A percentile compares a stretch with the other conserved stretches of the same genome.
Conservation (phyloP, 2,888 invertebrate genomes). For the Eupithecia subfuscata region DNA sequence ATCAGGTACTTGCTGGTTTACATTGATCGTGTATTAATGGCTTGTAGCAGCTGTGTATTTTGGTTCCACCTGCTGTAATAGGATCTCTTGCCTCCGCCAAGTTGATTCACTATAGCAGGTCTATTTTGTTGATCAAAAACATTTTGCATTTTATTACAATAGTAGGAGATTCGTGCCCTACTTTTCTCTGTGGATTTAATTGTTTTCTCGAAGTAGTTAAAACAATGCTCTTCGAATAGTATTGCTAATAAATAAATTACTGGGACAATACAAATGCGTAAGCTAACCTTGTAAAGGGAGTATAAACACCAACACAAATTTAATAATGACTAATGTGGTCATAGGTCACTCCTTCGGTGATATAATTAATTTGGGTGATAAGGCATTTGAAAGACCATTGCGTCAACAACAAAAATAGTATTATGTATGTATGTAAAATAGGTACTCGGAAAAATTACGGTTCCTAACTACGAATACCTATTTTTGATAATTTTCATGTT, state of each 20-base stretch:
- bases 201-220: not conserved
- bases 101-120: not conserved
- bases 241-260: constrained; percentile 9
- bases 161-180: not conserved
- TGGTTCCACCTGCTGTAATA: not conserved
- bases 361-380: constrained; percentile 1
- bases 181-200: constrained; percentile 11
- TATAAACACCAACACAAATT: constrained; percentile 14
- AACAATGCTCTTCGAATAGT: not conserved
- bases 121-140: not conserved
- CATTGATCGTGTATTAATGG: not conserved
- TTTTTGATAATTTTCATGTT: not conserved
- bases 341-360: constrained; percentile 10
- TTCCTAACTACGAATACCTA: not conserved
- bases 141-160: not conserved
- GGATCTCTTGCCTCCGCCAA: not conserved
- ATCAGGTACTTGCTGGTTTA: not conserved
- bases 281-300: constrained; percentile 11
- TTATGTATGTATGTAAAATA: not conserved
- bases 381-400: not conserved
- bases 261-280: not conserved
- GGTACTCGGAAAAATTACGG: not conserved
- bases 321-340: constrained; percentile 8
- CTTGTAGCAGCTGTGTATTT: not conserved
- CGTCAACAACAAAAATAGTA: constrained; percentile 2